These are phyloP conservation scores for Palaemon carinicauda DNA, from an alignment of 1,140 invertebrate genomes.

Conservation along the genomic window DNA sequence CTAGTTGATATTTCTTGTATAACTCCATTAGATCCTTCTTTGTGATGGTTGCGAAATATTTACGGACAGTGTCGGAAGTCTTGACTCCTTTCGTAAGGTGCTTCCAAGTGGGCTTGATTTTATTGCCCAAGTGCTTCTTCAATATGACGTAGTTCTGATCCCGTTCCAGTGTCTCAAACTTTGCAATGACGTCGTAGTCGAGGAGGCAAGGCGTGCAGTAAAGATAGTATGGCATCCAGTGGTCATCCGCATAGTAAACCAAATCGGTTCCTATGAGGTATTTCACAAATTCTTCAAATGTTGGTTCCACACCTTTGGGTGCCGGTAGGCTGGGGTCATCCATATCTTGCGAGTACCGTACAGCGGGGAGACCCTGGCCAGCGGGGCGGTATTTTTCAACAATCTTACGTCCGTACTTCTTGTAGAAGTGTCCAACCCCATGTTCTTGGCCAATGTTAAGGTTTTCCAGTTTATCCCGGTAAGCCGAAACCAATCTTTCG, in stretches of 20 bases:
- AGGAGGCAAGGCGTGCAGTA: conserved; percentile 80
- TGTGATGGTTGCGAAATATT: conserved; percentile 74
- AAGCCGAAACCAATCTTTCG: conserved; percentile 73
- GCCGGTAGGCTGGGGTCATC: conserved; percentile 60
- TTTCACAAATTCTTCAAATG: conserved; percentile 75
- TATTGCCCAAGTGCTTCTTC: conserved; percentile 72
- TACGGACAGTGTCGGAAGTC: conserved; percentile 71
- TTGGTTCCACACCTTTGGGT: conserved; percentile 70
- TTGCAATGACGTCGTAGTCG: conserved; percentile 82
- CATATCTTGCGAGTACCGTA: conserved; percentile 35
- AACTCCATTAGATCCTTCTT: conserved; percentile 71
- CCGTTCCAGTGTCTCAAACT: conserved; percentile 85
- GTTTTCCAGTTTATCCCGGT: conserved; percentile 73
- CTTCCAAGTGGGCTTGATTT: conserved; percentile 82
- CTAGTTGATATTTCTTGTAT: conserved; percentile 76
- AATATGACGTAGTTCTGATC: conserved; percentile 76
- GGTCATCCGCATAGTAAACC: conserved; percentile 68
- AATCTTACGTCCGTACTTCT: conserved; percentile 70
- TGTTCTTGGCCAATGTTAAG: conserved; percentile 66
- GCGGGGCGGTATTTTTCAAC: conserved; percentile 67
- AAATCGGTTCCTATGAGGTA: conserved; percentile 64
- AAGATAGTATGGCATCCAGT: conserved; percentile 78
- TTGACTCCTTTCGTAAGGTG: conserved; percentile 71
- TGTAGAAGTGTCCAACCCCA: conserved; percentile 70
- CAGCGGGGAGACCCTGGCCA: not conserved